Base-by-base conservation (phyloP, 2,888 invertebrate species). In the Papilio elwesi region DNA sequence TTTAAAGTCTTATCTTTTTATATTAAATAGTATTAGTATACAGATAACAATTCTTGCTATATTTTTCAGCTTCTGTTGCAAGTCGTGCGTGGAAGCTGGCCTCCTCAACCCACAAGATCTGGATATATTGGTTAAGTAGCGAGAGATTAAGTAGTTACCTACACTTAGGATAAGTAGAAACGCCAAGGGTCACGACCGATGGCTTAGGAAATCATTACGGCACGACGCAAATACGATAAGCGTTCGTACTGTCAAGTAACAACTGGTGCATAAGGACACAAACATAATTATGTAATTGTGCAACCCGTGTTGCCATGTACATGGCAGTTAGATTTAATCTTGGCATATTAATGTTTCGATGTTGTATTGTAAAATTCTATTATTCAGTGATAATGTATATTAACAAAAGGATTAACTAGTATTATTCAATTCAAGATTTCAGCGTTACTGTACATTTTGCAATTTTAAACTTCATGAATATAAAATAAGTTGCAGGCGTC, bases 21-120 rank as follows among this genome's bases (percentile, higher is more conserved):
- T 71, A 16, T 48, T 48, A 47, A 64, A 48, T 2, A 53, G 9
- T 15, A 53, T 53, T 15, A n/a, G 15, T 53, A 10, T 6, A 0
- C 1, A 43, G 62, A 0, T 59, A 64, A 64, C 49, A 48, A 0
- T 48, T 49, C 10, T 13, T 10, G 12, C 16, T 11, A 43, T 26
- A 47, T 49, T 26, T 78, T 65, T 0, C 82, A 95, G 95, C 76
- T 98, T 98, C 95, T 99, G 99, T 90, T 99, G 99, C 92, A 95
- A 96, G 87, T 98, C 98, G 1, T 99, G 99, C 87, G 97, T 98
- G 75, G 94, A 97, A 85, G 97, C 98, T 0, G 98, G 98, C 0
- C 97, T 97, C 85, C 90, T 98, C 68, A 82, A 86, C 78, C 85
- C 89, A 0, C 79, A 78, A 52, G 85, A 86, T 15, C 78, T 86